Conservation (phyloP, 2,113 vertebrate genomes). For the Pleuronectes platessa region DNA sequence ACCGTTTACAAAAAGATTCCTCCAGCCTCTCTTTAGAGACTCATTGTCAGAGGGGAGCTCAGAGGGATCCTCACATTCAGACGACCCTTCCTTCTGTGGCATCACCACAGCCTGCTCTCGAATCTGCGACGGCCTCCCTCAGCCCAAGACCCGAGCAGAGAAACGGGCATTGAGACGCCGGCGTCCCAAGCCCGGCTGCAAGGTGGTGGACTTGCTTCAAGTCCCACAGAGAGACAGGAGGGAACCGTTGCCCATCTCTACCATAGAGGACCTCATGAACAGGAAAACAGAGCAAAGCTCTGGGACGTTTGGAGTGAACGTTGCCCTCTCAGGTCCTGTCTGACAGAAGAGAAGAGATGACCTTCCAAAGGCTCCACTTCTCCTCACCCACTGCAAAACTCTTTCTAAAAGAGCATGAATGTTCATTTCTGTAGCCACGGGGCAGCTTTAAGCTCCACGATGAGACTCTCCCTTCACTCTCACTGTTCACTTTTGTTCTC, state of each 20-base stretch:
- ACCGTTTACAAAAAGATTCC: constrained; percentile 80
- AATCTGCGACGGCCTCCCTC: constrained; percentile 88
- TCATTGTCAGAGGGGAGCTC: constrained; percentile 92
- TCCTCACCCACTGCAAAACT: constrained; percentile 15
- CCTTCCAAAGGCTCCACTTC: background rate
- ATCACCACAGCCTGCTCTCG: constrained; percentile 87
- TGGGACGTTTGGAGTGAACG: constrained; percentile 84
- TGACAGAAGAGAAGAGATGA: constrained; percentile 59
- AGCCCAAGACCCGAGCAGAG: constrained; percentile 88
- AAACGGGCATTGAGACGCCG: constrained; percentile 89
- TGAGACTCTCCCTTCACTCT: constrained; percentile 44
- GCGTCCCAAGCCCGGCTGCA: constrained; percentile 84
- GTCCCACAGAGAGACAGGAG: constrained; percentile 73
- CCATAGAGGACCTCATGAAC: constrained; percentile 89
- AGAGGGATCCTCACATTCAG: constrained; percentile 92
- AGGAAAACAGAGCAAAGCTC: constrained; percentile 88
- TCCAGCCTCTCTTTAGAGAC: constrained; percentile 85
- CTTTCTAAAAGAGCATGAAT: constrained; percentile 34
- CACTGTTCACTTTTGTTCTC: constrained; percentile 6
- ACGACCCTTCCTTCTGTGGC: constrained; percentile 96
- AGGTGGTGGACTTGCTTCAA: constrained; percentile 88
- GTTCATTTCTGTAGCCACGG: constrained; percentile 30
- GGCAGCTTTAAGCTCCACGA: constrained; percentile 49
- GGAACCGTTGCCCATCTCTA: constrained; percentile 78
- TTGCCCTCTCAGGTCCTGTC: constrained; percentile 87